A percentile compares a stretch with the other conserved stretches of the same genome.
Conservation (phyloP, 2,797 vertebrate genomes). For the Siniperca scherzeri region DNA sequence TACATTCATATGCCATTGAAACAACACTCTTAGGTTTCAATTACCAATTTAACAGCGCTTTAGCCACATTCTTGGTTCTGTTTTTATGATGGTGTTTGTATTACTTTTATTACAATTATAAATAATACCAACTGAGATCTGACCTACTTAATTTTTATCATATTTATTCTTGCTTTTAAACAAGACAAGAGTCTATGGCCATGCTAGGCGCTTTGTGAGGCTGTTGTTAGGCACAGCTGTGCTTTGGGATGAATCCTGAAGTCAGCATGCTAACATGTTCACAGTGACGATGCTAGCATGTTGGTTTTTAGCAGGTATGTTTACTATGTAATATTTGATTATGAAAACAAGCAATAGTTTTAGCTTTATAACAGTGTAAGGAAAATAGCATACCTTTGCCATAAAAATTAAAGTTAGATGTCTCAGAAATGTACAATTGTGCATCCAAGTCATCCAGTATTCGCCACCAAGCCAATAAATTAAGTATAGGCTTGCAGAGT, state of each 20-base stretch:
- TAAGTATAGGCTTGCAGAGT: not conserved
- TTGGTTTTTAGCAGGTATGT: not conserved
- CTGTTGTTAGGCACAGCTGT: not conserved
- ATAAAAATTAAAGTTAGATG: not conserved
- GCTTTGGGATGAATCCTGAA: not conserved
- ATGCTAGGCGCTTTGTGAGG: not conserved
- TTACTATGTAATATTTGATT: not conserved
- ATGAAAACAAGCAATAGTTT: not conserved
- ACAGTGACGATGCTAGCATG: not conserved
- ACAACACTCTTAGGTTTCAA: not conserved
- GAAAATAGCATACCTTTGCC: not conserved
- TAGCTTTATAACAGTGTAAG: not conserved
- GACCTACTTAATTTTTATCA: not conserved
- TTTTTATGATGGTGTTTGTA: not conserved
- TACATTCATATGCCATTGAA: not conserved
- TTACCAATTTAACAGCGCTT: not conserved
- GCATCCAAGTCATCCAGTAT: not conserved
- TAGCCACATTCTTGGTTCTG: not conserved
- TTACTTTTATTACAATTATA: not conserved
- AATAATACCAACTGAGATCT: slow-evolving; percentile 9
- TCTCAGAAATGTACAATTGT: not conserved
- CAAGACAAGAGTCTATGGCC: not conserved
- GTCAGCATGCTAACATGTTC: not conserved
- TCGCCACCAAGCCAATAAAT: not conserved
- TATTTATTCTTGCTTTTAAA: not conserved